Evolutionary conservation across 2,888 invertebrate species (phyloP).

Genomic region (Acleris sparsana): DNA sequence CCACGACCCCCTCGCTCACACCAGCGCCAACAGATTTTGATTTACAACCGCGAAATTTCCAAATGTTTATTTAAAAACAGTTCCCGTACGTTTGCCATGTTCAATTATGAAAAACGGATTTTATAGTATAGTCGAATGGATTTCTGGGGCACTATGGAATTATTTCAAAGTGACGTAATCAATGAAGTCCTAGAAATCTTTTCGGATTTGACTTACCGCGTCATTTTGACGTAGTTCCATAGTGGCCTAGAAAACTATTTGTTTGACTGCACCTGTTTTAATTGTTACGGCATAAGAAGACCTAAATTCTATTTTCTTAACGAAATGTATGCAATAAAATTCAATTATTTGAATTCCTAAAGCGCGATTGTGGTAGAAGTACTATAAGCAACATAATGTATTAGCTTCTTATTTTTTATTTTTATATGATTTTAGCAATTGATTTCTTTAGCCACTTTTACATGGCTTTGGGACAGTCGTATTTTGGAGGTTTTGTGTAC

Average conservation of each 20-base stretch:
- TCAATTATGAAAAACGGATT: too few relatives aligned
- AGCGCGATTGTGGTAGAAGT: background rate
- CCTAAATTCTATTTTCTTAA: slow-evolving; percentile 12
- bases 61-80: background rate
- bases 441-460: slow-evolving; percentile 26
- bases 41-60: background rate
- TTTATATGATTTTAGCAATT: slow-evolving; percentile 6
- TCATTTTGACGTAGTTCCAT: too few relatives aligned
- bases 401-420: background rate
- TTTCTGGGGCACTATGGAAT: too few relatives aligned
- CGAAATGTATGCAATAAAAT: slow-evolving; percentile 2
- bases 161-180: too few relatives aligned
- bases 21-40: slow-evolving; percentile 74
- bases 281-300: background rate
- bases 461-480: slow-evolving; percentile 21
- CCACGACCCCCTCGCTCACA: slow-evolving; percentile 74
- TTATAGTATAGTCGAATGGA: too few relatives aligned
- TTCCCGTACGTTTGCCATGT: slow-evolving; percentile 1
- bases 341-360: slow-evolving; percentile 6
- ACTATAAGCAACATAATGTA: background rate
- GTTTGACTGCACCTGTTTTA: too few relatives aligned
- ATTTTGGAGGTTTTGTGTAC: slow-evolving; percentile 13
- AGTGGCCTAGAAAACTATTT: too few relatives aligned
- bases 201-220: too few relatives aligned
- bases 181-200: too few relatives aligned